Evolutionary conservation across 2,888 invertebrate species (phyloP), one percentile per base, ranked within the genome.

Genomic region (Microctonus aethiopoides): DNA sequence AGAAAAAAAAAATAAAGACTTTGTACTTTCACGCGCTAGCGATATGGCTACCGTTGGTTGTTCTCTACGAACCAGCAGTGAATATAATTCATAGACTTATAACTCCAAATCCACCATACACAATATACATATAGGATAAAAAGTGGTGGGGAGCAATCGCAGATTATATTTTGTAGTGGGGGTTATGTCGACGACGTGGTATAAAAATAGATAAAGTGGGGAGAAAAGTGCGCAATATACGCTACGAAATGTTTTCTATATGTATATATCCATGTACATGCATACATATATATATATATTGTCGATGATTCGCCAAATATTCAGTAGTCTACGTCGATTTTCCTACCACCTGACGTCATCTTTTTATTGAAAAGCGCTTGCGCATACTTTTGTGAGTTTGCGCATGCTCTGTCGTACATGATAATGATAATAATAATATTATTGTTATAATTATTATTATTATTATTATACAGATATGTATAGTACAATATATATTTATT

Each of bases 271-370:
- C 29, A 46, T 9, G 2, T 7, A 5, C 16, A n/a, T 16, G 20
- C 16, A n/a, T 46, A 16, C 2, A 7, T 6, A 16, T 46, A n/a
- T 16, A n/a, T n/a, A n/a, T n/a, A n/a, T 16, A 46, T 46, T 46
- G 16, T 46, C 46, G 46, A 46, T 46, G 20, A 46, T 46, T 46
- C 46, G 46, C 46, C 46, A 46, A 46, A 46, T 46, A 46, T 46
- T 16, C 16, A 7, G 46, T 46, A 16, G 16, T 46, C 46, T 16
- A 20, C 16, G 46, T 46, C 46, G 16, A 46, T 46, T 46, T n/a
- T n/a, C n/a, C 46, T 7, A 4, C 16, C 46, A 3, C 46, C 16
- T 46, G 46, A 46, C 46, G 46, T 46, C 46, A 46, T 46, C 16
- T 4, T 16, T 32, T 32, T 20, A 26, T 11, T 24, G n/a, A 54